These are phyloP conservation scores for Bursaphelenchus mucronatus DNA, from an alignment of 1,140 invertebrate species.

Conservation along the genomic window DNA sequence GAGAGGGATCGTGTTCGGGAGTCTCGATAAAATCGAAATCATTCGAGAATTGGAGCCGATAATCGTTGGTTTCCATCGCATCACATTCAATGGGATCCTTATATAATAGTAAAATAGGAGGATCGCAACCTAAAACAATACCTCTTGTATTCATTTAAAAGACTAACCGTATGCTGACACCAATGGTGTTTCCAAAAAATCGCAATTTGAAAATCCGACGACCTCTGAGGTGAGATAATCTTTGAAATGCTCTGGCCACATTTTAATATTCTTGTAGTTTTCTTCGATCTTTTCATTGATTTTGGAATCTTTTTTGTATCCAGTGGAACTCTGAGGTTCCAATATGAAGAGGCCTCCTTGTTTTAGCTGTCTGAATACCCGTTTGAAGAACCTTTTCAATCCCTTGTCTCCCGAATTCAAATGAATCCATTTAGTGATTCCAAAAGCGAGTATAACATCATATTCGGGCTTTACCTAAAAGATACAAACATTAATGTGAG, in stretches of 20 bases:
- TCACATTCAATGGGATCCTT: neutral
- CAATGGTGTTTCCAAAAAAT: constrained; percentile 32
- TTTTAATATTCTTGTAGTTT: constrained; percentile 42
- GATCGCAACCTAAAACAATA: constrained; percentile 9
- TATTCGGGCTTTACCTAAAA: constrained; percentile 25
- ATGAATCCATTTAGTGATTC: constrained; percentile 96
- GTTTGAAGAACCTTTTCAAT: constrained; percentile 82
- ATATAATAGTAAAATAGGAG: constrained; percentile 5
- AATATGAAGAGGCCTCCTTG: constrained; percentile 85
- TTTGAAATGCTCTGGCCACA: constrained; percentile 53
- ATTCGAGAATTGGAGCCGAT: too few relatives aligned
- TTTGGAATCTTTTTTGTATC: constrained; percentile 46
- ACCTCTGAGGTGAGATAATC: constrained; percentile 35
- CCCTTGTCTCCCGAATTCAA: constrained; percentile 92
- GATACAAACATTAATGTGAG: constrained; percentile 19
- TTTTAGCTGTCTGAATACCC: constrained; percentile 82
- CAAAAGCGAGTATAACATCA: constrained; percentile 76
- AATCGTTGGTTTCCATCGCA: too few relatives aligned
- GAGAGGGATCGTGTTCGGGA: too few relatives aligned
- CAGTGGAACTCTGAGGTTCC: constrained; percentile 77
- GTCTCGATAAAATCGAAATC: too few relatives aligned
- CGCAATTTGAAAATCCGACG: constrained; percentile 37
- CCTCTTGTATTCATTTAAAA: neutral
- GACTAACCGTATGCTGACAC: constrained; percentile 26
- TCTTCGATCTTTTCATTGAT: constrained; percentile 28